A percentile compares a stretch with the other conserved stretches of the same genome.
Conservation (phyloP, 1,140 invertebrate species). For the Drosophila serrata region DNA sequence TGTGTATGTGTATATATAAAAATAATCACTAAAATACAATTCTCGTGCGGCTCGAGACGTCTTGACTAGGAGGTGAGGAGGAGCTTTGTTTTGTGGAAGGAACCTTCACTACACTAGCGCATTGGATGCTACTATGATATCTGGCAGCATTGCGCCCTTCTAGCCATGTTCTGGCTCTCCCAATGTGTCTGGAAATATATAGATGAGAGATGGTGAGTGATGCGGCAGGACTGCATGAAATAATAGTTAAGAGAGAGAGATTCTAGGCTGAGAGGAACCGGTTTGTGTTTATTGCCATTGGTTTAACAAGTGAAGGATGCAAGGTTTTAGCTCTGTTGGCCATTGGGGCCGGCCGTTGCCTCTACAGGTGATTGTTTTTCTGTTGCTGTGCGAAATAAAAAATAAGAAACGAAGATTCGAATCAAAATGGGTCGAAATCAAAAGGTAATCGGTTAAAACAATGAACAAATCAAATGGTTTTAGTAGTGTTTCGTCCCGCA, state of each 20-base stretch:
- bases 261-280: slow-evolving; percentile 30
- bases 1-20: slow-evolving; percentile 66
- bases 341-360: slow-evolving; percentile 12
- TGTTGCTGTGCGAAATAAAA: slow-evolving; percentile 68
- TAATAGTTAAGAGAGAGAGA: slow-evolving; percentile 7
- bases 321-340: slow-evolving; percentile 16
- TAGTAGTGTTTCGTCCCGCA: slow-evolving; percentile 6
- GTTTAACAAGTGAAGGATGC: slow-evolving; percentile 45
- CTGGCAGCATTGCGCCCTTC: slow-evolving; percentile 81
- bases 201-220: slow-evolving; percentile 76
- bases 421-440: slow-evolving; percentile 38
- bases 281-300: slow-evolving; percentile 44
- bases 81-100: slow-evolving; percentile 70
- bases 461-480: slow-evolving; percentile 30
- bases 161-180: slow-evolving; percentile 70
- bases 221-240: slow-evolving; percentile 27
- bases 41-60: slow-evolving; percentile 61
- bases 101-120: slow-evolving; percentile 59
- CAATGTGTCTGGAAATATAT: slow-evolving; percentile 83
- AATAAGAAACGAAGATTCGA: slow-evolving; percentile 42
- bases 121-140: slow-evolving; percentile 76
- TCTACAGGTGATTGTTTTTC: slow-evolving; percentile 64
- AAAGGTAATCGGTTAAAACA: slow-evolving; percentile 26
- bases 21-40: slow-evolving; percentile 74
- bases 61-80: slow-evolving; percentile 69